Conservation (phyloP, 2,797 vertebrate species). For the Pelodytes ibericus region DNA sequence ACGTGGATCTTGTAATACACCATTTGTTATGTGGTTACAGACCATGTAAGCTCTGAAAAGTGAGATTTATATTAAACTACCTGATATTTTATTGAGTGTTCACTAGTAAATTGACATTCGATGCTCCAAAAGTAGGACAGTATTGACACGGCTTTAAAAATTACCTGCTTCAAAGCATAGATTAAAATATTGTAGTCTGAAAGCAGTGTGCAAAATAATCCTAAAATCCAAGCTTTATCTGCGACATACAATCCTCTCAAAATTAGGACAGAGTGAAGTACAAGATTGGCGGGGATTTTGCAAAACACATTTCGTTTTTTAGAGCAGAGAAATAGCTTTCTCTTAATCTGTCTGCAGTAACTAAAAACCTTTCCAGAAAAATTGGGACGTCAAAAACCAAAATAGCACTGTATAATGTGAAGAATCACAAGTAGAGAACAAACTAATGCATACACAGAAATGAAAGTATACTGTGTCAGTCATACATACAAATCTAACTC, state of each 20-base stretch:
- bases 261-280: slow-evolving; percentile 16
- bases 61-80: not conserved
- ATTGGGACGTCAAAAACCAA: too few species aligned
- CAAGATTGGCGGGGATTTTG: slow-evolving; percentile 19
- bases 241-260: slow-evolving; percentile 28
- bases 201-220: slow-evolving; percentile 43
- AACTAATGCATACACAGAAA: too few species aligned
- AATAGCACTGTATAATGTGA: too few species aligned
- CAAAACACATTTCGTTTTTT: not conserved
- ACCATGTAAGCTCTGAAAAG: not conserved
- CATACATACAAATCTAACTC: too few species aligned
- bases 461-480: too few species aligned
- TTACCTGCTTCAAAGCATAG: slow-evolving; percentile 25
- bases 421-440: too few species aligned
- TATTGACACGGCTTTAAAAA: slow-evolving; percentile 12
- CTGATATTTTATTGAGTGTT: not conserved
- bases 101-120: slow-evolving; percentile 1
- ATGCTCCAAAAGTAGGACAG: slow-evolving; percentile 24
- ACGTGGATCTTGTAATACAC: not conserved
- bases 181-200: slow-evolving; percentile 42
- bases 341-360: not conserved
- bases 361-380: too few species aligned
- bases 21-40: not conserved
- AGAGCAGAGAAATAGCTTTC: not conserved
- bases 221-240: slow-evolving; percentile 39